Conservation (phyloP, 92 coral and sea anemone species). For the Porites rus region DNA sequence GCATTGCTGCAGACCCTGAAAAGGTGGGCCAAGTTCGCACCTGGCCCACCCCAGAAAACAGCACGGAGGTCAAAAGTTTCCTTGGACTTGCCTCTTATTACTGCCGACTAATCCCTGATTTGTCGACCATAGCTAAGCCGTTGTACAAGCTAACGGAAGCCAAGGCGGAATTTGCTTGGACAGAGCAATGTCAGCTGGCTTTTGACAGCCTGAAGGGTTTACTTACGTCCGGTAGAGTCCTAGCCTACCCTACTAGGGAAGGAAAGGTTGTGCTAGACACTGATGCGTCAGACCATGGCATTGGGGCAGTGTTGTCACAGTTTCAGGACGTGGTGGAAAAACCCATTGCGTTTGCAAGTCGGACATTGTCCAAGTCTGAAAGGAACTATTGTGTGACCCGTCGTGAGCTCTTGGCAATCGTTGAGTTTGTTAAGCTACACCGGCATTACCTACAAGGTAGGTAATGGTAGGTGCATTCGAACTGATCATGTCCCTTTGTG, state of each 20-base stretch:
- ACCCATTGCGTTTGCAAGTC: slow-evolving; percentile 46
- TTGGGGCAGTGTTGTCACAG: slow-evolving; percentile 42
- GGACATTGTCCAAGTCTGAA: slow-evolving; percentile 6
- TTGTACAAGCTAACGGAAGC: slow-evolving; percentile 61
- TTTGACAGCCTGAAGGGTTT: slow-evolving; percentile 53
- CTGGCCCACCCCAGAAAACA: slow-evolving; percentile 30
- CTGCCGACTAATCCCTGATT: slow-evolving; percentile 47
- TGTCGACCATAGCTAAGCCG: slow-evolving; percentile 49
- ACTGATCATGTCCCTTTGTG: too few relatives aligned
- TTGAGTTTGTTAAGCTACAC: slow-evolving; percentile 4
- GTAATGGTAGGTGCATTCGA: too few relatives aligned
- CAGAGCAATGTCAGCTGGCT: slow-evolving; percentile 41
- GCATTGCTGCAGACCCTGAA: slow-evolving; percentile 40
- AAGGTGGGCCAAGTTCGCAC: slow-evolving; percentile 37
- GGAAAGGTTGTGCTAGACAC: slow-evolving; percentile 18
- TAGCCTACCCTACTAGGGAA: slow-evolving; percentile 40
- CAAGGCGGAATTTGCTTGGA: slow-evolving; percentile 10
- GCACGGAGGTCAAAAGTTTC: slow-evolving; percentile 42
- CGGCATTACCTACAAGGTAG: too few relatives aligned
- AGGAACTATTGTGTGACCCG: slow-evolving; percentile 29
- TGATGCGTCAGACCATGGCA: slow-evolving; percentile 53
- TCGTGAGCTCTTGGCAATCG: slow-evolving; percentile 52
- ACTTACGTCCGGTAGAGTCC: slow-evolving; percentile 45
- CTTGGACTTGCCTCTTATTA: background rate
- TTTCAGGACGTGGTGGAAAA: slow-evolving; percentile 24